Evolutionary conservation across 2,113 vertebrate species (phyloP).

Genomic region (Columba janthina): DNA sequence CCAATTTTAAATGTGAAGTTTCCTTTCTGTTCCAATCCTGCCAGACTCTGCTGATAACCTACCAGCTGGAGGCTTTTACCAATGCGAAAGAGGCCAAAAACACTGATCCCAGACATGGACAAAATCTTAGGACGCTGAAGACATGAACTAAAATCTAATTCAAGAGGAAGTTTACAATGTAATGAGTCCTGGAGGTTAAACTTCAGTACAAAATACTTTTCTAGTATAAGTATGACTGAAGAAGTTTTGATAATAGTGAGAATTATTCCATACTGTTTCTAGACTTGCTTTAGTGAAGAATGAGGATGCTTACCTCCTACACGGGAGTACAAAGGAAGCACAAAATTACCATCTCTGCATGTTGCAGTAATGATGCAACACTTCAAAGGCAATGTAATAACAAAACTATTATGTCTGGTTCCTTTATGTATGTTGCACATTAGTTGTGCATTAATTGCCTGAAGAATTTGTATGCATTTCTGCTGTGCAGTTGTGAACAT

Average conservation of each 20-base stretch:
- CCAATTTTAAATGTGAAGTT: not conserved
- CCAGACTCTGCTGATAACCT: not conserved
- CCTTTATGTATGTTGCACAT: accelerated
- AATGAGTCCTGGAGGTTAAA: not conserved
- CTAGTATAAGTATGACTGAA: not conserved
- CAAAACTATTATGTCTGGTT: not conserved
- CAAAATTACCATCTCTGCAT: not conserved
- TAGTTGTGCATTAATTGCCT: not conserved
- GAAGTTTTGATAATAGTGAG: not conserved
- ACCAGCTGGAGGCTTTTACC: not conserved
- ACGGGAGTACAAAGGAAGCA: not conserved
- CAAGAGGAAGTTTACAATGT: not conserved
- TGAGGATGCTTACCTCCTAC: not conserved
- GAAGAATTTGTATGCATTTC: not conserved
- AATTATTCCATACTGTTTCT: not conserved
- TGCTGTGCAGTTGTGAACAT: not conserved
- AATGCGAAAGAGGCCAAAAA: not conserved
- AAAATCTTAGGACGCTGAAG: not conserved
- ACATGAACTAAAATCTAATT: not conserved
- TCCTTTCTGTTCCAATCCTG: not conserved
- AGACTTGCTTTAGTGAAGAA: not conserved
- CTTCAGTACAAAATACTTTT: not conserved
- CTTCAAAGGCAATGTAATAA: not conserved
- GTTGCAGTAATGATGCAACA: not conserved
- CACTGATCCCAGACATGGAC: not conserved